These are phyloP conservation scores for Alethe castanea DNA, from an alignment of 2,113 vertebrate species.

Conservation along the genomic window DNA sequence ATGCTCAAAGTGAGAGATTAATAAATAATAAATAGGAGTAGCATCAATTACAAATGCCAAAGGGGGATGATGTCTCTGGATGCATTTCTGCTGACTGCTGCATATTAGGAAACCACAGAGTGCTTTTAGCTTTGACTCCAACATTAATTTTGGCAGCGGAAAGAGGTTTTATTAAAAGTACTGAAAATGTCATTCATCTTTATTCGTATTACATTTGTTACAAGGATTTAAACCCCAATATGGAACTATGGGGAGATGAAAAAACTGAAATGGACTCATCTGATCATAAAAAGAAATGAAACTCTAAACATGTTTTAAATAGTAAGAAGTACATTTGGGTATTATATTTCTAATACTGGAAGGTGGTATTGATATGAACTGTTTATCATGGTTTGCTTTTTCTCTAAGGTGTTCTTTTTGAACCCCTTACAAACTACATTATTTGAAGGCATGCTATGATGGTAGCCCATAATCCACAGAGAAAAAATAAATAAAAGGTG, in stretches of 20 bases:
- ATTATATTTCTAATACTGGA: background rate
- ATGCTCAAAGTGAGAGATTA: background rate
- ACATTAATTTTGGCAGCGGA: background rate
- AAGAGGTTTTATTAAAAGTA: slow-evolving; percentile 5
- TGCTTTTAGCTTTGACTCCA: background rate
- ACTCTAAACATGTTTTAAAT: background rate
- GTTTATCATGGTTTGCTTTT: background rate
- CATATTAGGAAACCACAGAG: background rate
- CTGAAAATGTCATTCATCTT: background rate
- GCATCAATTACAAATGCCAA: background rate
- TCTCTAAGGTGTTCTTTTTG: background rate
- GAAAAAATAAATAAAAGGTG: background rate
- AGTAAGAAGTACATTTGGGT: background rate
- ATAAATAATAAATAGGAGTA: slow-evolving; percentile 35
- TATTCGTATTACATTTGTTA: background rate
- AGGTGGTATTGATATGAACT: background rate
- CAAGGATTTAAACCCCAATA: background rate
- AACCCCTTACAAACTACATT: background rate
- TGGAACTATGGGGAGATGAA: background rate
- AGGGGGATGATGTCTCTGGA: background rate
- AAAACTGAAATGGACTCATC: background rate
- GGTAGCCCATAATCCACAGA: background rate
- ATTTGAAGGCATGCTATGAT: background rate
- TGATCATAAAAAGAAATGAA: background rate
- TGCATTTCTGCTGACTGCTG: background rate